Percentiles rank a stretch among this genome's conserved stretches.
These are phyloP conservation scores for Lysiphlebus fabarum DNA, from an alignment of 1,140 invertebrate genomes.

Conservation along the genomic window DNA sequence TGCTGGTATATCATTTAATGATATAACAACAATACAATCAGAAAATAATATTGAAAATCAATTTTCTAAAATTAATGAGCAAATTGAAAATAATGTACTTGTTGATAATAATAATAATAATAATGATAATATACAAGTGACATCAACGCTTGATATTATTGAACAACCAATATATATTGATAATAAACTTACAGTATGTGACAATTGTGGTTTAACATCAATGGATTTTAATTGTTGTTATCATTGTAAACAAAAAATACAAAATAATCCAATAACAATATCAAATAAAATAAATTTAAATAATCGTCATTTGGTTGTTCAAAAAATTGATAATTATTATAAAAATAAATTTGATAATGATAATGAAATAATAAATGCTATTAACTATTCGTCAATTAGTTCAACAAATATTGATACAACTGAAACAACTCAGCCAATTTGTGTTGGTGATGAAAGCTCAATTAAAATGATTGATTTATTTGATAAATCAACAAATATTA, in stretches of 20 bases:
- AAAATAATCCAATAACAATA: conserved; percentile 56
- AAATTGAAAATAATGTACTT: conserved; percentile 17
- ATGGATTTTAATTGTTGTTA: conserved; percentile 70
- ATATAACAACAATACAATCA: conserved; percentile 66
- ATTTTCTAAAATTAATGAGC: conserved; percentile 23
- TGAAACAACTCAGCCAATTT: conserved; percentile 65
- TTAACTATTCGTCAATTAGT: conserved; percentile 70
- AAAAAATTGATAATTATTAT: conserved; percentile 42
- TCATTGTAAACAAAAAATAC: conserved; percentile 59
- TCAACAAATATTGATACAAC: conserved; percentile 74
- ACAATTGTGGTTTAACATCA: conserved; percentile 68
- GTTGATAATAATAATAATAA: not conserved
- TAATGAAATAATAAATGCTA: conserved; percentile 36
- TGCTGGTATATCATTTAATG: conserved; percentile 45
- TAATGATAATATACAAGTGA: conserved; percentile 20
- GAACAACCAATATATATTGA: conserved; percentile 59
- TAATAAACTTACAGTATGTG: conserved; percentile 69
- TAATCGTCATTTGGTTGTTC: conserved; percentile 33
- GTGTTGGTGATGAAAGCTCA: conserved; percentile 64
- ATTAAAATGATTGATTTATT: conserved; percentile 59
- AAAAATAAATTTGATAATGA: conserved; percentile 36
- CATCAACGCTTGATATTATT: conserved; percentile 29
- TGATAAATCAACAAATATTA: conserved; percentile 60
- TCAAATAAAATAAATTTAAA: conserved; percentile 20
- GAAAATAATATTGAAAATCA: conserved; percentile 68